Conservation (phyloP, 2,888 invertebrate genomes). For the Erynnis tages region DNA sequence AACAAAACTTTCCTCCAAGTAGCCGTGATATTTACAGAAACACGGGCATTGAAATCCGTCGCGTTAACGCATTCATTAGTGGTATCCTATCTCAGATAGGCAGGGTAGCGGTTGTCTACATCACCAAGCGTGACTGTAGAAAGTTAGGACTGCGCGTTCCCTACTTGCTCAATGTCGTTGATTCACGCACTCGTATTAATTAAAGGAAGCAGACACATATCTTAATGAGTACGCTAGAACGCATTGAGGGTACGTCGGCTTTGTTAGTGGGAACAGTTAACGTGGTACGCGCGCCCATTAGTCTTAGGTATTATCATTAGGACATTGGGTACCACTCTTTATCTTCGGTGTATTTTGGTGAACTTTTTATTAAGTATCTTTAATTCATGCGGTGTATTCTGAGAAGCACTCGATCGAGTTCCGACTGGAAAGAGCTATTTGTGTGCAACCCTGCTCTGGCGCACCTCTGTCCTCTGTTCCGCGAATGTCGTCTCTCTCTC, state of each 20-base stretch:
- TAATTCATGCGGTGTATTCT: slow-evolving; percentile 51
- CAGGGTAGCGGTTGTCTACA: slow-evolving; percentile 41
- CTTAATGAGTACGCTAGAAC: slow-evolving; percentile 39
- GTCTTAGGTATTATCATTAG: too few species aligned
- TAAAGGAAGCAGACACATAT: slow-evolving; percentile 50
- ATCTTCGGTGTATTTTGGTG: slow-evolving; percentile 32
- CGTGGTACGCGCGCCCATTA: slow-evolving; percentile 34
- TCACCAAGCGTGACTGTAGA: slow-evolving; percentile 54
- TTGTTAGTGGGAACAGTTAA: slow-evolving; percentile 24
- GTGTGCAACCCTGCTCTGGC: slow-evolving; percentile 70
- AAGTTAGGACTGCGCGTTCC: slow-evolving; percentile 50
- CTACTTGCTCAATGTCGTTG: slow-evolving; percentile 47
- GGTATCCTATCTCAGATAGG: slow-evolving; percentile 16
- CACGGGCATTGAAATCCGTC: neutral
- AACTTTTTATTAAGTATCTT: slow-evolving; percentile 31
- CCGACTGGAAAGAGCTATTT: slow-evolving; percentile 72
- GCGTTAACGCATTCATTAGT: slow-evolving; percentile 19
- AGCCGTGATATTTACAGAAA: neutral
- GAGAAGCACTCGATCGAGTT: slow-evolving; percentile 66
- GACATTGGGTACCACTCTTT: too few species aligned
- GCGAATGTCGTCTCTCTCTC: slow-evolving; percentile 64
- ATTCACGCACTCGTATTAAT: slow-evolving; percentile 54
- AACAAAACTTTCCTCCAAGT: neutral
- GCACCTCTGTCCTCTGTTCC: slow-evolving; percentile 70
- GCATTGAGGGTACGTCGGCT: slow-evolving; percentile 37